phyloP scores from a whole-genome alignment of 2,113 vertebrate genomes.

The Pseudopipra pipra region DNA sequence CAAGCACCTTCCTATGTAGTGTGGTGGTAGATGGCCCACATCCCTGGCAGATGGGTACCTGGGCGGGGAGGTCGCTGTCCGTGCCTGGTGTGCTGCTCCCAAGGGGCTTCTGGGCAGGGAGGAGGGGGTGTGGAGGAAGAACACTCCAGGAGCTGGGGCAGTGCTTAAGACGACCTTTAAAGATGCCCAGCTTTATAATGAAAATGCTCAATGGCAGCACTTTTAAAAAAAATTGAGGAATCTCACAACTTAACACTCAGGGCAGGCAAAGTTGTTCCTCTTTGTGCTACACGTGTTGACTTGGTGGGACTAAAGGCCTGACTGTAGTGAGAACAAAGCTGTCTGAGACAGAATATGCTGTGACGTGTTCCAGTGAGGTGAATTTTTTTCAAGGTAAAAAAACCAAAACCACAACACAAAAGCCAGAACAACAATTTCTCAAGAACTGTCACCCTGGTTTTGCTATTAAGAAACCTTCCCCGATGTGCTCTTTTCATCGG shows the following conservation, averaged over 20 bases:
- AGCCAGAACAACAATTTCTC: not conserved
- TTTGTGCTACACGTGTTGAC: not conserved
- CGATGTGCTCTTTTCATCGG: not conserved
- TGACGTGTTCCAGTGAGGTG: not conserved
- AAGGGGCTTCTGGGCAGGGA: not conserved
- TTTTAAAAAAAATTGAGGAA: not conserved
- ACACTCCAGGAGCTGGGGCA: no score
- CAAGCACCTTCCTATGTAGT: not conserved
- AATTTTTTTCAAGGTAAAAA: not conserved
- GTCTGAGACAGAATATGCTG: not conserved
- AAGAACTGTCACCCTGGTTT: constrained; percentile 24
- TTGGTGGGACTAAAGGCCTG: not conserved
- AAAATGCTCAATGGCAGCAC: rapidly evolving
- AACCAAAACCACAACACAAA: not conserved
- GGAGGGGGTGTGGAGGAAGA: not conserved
- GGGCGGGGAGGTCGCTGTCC: rapidly evolving
- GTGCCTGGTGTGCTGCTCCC: not conserved
- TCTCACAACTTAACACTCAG: not conserved
- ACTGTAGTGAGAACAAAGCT: not conserved
- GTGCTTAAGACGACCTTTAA: not conserved
- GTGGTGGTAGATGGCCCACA: not conserved
- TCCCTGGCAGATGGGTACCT: rapidly evolving
- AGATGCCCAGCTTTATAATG: not conserved
- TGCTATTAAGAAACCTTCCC: constrained; percentile 14
- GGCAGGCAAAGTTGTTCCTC: not conserved